phyloP scores from a whole-genome alignment of 2,113 vertebrate species.

The Prolemur simus region DNA sequence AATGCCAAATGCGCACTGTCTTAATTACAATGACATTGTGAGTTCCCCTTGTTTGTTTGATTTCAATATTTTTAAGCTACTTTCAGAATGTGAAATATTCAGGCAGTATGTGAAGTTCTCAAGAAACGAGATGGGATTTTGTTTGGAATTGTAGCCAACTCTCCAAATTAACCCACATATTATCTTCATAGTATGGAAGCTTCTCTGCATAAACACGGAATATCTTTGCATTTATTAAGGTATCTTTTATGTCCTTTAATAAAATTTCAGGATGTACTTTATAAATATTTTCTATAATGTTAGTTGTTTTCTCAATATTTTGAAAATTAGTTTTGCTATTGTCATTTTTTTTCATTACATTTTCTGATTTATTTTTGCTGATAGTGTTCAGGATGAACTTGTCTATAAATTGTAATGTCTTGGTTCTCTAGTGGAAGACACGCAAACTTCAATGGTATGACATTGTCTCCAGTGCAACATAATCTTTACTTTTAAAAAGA shows the following conservation, averaged over 20 bases:
- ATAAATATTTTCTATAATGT: constrained; percentile 52
- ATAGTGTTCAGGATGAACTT: background rate
- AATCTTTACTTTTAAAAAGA: background rate
- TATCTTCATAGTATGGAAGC: constrained; percentile 9
- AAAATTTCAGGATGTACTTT: constrained; percentile 54
- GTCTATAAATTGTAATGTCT: background rate
- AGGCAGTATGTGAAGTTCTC: background rate
- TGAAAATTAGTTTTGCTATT: constrained; percentile 48
- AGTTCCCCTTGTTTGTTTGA: background rate
- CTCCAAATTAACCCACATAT: constrained; percentile 33
- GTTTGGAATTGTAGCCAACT: constrained; percentile 6
- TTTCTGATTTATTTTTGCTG: constrained; percentile 44
- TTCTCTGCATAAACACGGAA: constrained; percentile 39
- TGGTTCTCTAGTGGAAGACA: background rate
- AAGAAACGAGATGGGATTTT: background rate
- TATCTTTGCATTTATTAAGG: constrained; percentile 58
- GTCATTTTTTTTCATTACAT: background rate
- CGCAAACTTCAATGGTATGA: background rate
- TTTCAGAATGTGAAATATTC: background rate
- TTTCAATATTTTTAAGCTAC: constrained; percentile 40
- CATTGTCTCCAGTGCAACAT: background rate
- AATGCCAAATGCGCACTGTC: background rate
- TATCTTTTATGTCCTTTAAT: constrained; percentile 58
- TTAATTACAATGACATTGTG: constrained; percentile 8
- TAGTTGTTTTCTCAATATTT: constrained; percentile 46